Conservation (phyloP, 1,140 invertebrate genomes). For the Halesus radiatus region DNA sequence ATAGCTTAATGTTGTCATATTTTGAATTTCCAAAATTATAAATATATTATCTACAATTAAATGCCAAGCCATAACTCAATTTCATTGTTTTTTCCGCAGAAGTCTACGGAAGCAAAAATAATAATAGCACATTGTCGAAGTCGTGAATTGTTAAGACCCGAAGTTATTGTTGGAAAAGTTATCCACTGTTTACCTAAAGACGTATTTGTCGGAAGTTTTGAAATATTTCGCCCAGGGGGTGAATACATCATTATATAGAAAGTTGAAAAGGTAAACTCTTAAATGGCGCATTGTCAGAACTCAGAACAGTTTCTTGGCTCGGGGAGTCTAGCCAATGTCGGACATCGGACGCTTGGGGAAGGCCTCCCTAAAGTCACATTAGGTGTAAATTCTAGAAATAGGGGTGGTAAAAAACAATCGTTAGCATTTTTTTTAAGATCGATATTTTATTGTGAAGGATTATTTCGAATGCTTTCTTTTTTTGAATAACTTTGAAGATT, state of each 20-base stretch:
- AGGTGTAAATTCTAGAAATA: too few species aligned
- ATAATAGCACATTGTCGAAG: too few species aligned
- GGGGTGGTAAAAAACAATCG: too few species aligned
- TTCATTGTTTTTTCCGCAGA: neutral
- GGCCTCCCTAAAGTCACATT: too few species aligned
- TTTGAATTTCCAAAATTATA: too few species aligned
- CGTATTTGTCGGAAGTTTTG: conserved; percentile 1
- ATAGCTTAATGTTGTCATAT: too few species aligned
- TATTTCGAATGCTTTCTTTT: too few species aligned
- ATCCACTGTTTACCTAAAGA: conserved; percentile 6
- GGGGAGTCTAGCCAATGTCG: neutral
- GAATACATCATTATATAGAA: conserved; percentile 25
- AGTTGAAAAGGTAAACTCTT: conserved; percentile 14
- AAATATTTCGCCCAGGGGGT: conserved; percentile 12
- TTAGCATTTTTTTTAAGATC: too few species aligned
- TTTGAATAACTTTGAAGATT: too few species aligned
- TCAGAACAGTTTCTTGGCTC: neutral
- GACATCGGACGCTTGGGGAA: neutral
- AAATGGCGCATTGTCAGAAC: conserved; percentile 20
- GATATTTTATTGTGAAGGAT: too few species aligned
- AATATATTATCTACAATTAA: too few species aligned
- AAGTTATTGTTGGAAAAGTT: conserved; percentile 1
- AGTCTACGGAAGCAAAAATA: neutral
- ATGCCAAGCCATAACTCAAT: too few species aligned
- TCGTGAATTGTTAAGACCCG: neutral